These are phyloP conservation scores for Chironomus tepperi DNA, from an alignment of 1,140 invertebrate species.

Conservation along the genomic window DNA sequence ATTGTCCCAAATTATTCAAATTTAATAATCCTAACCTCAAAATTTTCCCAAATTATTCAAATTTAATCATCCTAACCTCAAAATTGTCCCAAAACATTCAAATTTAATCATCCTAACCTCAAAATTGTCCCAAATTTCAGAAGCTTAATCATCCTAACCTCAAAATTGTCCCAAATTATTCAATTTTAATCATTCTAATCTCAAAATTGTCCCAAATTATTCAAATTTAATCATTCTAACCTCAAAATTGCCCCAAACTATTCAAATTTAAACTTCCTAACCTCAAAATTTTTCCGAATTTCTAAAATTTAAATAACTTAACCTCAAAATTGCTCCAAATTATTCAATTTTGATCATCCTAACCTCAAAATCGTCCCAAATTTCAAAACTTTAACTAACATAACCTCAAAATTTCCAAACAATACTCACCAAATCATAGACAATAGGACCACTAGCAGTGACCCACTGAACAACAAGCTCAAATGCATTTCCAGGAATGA, in stretches of 20 bases:
- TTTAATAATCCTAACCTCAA: neutral
- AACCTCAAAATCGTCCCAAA: no score
- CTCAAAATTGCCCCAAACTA: no score
- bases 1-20: neutral
- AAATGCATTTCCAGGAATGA: constrained; percentile 79
- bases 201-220: no score
- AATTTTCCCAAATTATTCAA: no score
- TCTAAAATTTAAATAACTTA: neutral
- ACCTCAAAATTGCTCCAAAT: constrained; percentile 1
- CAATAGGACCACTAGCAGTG: constrained; percentile 85
- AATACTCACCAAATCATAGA: constrained; percentile 74
- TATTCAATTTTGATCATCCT: no score
- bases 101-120: no score
- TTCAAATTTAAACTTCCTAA: no score
- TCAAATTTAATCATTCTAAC: neutral
- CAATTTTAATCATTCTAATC: no score
- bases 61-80: neutral
- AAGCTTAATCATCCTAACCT: neutral
- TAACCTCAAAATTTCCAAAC: constrained; percentile 24
- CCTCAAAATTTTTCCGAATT: no score
- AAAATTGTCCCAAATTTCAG: neutral
- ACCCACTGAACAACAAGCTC: constrained; percentile 94
- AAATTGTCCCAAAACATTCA: no score
- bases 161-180: no score
- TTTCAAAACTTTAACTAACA: neutral